Percentiles rank a stretch among this genome's conserved stretches.
Evolutionary conservation across 2,888 invertebrate genomes (phyloP).

Genomic region (Aricia artaxerxes): DNA sequence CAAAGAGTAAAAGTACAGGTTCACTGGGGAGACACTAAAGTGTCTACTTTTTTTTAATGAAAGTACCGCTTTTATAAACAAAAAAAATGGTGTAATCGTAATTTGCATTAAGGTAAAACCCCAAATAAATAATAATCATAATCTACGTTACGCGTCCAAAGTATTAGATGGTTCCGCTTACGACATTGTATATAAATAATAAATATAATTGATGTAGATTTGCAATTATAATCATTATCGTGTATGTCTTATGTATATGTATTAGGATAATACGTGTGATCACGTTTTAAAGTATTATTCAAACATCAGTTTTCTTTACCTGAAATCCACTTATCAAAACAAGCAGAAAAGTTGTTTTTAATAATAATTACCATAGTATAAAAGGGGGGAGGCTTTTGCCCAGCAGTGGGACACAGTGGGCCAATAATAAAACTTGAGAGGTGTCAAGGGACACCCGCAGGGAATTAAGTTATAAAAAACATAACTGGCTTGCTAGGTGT

Average conservation of each 20-base stretch:
- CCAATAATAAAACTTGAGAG: no score
- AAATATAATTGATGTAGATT: conserved; percentile 3
- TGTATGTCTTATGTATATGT: conserved; percentile 11
- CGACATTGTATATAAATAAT: conserved; percentile 22
- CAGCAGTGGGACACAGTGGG: no score
- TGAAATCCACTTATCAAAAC: background rate
- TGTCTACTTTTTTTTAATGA: no score
- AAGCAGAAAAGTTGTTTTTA: no score
- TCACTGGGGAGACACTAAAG: no score
- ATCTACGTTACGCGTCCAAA: background rate
- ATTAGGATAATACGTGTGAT: background rate
- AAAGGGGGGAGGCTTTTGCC: no score
- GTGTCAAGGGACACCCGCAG: no score
- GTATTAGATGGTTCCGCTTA: background rate
- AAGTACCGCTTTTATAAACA: background rate
- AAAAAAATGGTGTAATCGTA: background rate
- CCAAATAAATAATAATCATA: background rate
- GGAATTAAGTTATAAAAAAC: no score
- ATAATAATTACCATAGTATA: no score
- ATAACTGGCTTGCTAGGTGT: no score
- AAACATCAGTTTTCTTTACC: background rate
- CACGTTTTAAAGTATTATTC: background rate
- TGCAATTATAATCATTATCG: conserved; percentile 19
- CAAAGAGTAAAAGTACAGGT: no score
- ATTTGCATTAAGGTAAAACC: background rate